Evolutionary conservation across 2,888 invertebrate species (phyloP).

Genomic region (Stenotaenia linearis): DNA sequence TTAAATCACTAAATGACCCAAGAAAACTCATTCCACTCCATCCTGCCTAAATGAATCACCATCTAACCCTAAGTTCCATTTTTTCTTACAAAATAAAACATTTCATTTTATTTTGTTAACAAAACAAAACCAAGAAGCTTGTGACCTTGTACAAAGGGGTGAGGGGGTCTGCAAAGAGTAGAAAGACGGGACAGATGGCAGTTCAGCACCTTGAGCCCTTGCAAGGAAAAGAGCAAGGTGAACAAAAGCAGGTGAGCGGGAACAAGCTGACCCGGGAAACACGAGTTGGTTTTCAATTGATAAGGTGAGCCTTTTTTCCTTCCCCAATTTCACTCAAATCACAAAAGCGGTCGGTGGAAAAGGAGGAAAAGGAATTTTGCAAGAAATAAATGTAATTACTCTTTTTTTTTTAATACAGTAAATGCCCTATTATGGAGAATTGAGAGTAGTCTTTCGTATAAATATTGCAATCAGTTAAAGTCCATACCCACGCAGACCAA

Average conservation of each 20-base stretch:
- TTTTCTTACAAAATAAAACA: background rate
- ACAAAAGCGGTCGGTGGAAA: background rate
- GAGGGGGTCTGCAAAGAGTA: background rate
- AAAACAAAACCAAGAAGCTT: background rate
- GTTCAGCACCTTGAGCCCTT: constrained; percentile 24
- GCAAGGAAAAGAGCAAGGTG: constrained; percentile 2
- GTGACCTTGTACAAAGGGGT: background rate
- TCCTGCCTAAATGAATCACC: background rate
- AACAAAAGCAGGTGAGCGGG: constrained; percentile 20
- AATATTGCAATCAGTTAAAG: constrained; percentile 2
- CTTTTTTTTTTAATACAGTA: background rate
- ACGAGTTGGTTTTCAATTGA: constrained; percentile 11
- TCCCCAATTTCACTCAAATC: background rate
- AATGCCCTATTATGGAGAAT: background rate
- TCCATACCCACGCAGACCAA: background rate
- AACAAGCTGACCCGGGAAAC: constrained; percentile 12
- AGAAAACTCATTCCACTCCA: background rate
- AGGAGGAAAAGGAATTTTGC: background rate
- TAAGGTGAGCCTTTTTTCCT: background rate
- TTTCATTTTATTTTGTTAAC: background rate
- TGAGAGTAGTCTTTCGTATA: background rate
- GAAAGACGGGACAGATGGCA: constrained; percentile 2
- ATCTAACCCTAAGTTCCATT: background rate
- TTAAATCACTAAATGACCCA: background rate
- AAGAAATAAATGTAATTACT: background rate